Conservation (phyloP, 92 coral and sea anemone species). For the Umimayanthus chanpuru region DNA sequence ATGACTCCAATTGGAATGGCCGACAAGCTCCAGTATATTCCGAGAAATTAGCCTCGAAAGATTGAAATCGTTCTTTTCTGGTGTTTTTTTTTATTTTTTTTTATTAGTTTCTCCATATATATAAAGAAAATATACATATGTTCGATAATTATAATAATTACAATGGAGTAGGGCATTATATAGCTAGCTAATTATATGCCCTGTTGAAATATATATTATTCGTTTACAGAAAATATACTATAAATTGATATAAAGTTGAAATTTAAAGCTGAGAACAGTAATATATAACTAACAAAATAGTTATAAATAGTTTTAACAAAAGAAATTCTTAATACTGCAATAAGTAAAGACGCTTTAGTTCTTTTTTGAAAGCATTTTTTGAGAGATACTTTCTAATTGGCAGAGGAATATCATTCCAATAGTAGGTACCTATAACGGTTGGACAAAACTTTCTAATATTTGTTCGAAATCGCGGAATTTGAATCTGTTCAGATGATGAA, state of each 20-base stretch:
- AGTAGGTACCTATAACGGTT: constrained; percentile 44
- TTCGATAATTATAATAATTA: constrained; percentile 15
- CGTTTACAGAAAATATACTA: constrained; percentile 20
- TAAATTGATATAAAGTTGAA: constrained; percentile 32
- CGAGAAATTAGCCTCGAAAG: too few relatives aligned
- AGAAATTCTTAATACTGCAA: constrained; percentile 30
- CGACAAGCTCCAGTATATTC: too few relatives aligned
- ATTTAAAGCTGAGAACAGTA: constrained; percentile 38
- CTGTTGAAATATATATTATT: constrained; percentile 15
- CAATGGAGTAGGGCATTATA: constrained; percentile 35
- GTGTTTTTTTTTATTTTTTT: not conserved
- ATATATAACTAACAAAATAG: constrained; percentile 22
- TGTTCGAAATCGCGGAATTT: constrained; percentile 31
- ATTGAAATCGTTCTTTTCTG: too few relatives aligned
- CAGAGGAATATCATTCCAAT: constrained; percentile 40
- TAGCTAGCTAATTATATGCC: constrained; percentile 29
- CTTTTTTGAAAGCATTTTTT: constrained; percentile 22
- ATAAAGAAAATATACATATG: constrained; percentile 19
- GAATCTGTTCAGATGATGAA: constrained; percentile 25
- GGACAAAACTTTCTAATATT: too few relatives aligned
- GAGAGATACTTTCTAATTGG: not conserved
- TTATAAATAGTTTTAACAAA: constrained; percentile 22
- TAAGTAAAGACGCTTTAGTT: constrained; percentile 27
- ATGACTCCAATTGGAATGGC: too few relatives aligned
- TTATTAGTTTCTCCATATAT: too few relatives aligned